A percentile compares a stretch with the other conserved stretches of the same genome.
phyloP scores from a whole-genome alignment of 2,797 vertebrate species.

The Lindbergichthys nudifrons region DNA sequence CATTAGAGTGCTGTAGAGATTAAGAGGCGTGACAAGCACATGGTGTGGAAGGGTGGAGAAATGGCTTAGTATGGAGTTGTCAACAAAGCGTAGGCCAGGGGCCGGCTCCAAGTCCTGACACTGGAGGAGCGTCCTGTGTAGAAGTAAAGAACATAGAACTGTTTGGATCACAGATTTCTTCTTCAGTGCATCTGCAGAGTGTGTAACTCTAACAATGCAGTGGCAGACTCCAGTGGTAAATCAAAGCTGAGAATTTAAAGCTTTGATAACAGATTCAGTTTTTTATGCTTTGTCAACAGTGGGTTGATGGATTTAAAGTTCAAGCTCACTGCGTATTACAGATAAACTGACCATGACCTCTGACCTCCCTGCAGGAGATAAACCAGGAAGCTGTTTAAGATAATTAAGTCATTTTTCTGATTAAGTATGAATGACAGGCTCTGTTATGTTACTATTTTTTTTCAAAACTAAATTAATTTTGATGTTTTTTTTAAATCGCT shows the following conservation, averaged over 20 bases:
- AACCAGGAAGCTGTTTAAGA: not conserved
- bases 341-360: conserved; percentile 6
- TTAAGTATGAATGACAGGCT: not conserved
- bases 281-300: not conserved
- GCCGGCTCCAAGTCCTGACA: conserved; percentile 19
- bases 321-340: not conserved
- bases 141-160: conserved; percentile 59
- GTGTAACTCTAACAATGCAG: not conserved
- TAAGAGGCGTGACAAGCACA: conserved; percentile 70
- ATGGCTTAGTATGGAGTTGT: conserved; percentile 67
- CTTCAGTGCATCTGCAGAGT: not conserved
- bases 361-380: conserved; percentile 6
- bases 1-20: conserved; percentile 42
- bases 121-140: conserved; percentile 31
- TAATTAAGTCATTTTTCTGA: not conserved
- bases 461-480: not conserved
- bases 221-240: not conserved
- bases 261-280: not conserved
- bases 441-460: not conserved
- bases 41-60: conserved; percentile 74
- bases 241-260: not conserved
- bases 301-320: not conserved
- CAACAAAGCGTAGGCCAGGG: conserved; percentile 75
- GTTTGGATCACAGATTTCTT: not conserved
- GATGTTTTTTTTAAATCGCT: not conserved